phyloP scores from a whole-genome alignment of 2,888 invertebrate genomes.

The Hydrotaea diabolus region DNA sequence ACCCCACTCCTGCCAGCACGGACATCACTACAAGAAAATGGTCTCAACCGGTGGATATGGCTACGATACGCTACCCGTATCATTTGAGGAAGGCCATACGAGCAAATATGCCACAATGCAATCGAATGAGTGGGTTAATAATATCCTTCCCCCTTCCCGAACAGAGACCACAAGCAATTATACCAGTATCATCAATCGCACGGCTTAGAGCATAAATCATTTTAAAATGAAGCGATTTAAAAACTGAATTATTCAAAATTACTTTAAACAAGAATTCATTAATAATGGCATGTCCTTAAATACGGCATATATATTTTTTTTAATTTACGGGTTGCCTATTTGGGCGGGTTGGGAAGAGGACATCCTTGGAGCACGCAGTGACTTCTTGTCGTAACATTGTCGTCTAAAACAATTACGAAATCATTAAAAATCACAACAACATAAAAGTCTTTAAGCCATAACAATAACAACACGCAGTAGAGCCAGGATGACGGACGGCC shows the following conservation, averaged over 20 bases:
- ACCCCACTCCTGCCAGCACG: conserved; percentile 52
- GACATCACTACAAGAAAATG: not conserved
- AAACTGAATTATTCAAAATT: not conserved
- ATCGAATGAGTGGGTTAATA: not conserved
- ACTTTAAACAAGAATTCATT: too few species aligned
- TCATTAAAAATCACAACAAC: conserved; percentile 74
- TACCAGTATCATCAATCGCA: conserved; percentile 47
- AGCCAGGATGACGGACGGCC: conserved; percentile 24
- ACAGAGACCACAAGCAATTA: not conserved
- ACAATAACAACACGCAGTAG: conserved; percentile 43
- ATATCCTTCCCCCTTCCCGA: not conserved
- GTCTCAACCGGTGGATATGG: conserved; percentile 1
- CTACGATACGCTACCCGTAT: too few species aligned
- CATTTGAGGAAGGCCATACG: not conserved
- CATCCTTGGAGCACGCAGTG: conserved; percentile 6
- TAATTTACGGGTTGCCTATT: not conserved
- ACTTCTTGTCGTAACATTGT: conserved; percentile 64
- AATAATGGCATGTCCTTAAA: not conserved
- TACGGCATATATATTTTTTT: not conserved
- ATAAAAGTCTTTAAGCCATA: conserved; percentile 67
- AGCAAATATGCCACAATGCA: not conserved
- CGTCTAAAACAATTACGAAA: conserved; percentile 75
- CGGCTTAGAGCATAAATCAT: conserved; percentile 39
- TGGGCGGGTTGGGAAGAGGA: not conserved
- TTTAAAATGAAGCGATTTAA: not conserved